Evolutionary conservation across 1,140 invertebrate species (phyloP), one percentile per base, ranked within the genome.

Genomic region (Hypsibius dujardini): DNA sequence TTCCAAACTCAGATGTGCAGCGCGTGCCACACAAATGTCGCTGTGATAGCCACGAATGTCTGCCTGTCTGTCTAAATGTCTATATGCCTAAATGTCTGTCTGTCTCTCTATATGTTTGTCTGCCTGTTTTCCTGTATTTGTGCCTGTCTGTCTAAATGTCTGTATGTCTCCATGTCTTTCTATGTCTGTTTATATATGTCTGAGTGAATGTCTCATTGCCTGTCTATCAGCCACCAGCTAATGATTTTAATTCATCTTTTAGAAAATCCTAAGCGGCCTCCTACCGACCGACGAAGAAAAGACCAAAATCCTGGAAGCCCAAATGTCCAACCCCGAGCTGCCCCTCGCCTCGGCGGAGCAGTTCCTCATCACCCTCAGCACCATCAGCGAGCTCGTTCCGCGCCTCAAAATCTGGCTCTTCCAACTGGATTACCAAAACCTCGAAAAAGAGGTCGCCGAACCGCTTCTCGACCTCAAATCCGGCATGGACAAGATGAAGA

Each of bases 391-490:
- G 81, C 84, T 99, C 59, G 86, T 90, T 46, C 93, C 95, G 46
- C 83, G 96, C 74, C 84, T 99, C 1, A 92, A 93, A 79, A 83
- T 99, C 71, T 99, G 96, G 96, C 87, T 95, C 70, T 99, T 98
- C 81, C 95, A 96, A 79, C 81, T 98, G 47, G 96, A 99, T 82
- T 99, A 96, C 80, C 94, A 97, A 79, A 90, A 88, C 78, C 86
- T 90, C 73, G 94, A 98, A 82, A 88, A 86, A 86, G 95, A 99
- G 86, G 92, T 98, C 77, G 91, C 92, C 72, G 95, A 98, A 82
- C 93, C 95, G 69, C 82, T 98, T 75, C 94, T 95, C 90, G 95
- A 98, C 83, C 81, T 98, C 73, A 98, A 98, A 82, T 88, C 92
- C 80, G 94, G 92, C 74, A 89, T 96, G 78, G 90, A 92, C 80